Evolutionary conservation across 2,888 invertebrate species (phyloP).

Genomic region (Trimorus sp.): DNA sequence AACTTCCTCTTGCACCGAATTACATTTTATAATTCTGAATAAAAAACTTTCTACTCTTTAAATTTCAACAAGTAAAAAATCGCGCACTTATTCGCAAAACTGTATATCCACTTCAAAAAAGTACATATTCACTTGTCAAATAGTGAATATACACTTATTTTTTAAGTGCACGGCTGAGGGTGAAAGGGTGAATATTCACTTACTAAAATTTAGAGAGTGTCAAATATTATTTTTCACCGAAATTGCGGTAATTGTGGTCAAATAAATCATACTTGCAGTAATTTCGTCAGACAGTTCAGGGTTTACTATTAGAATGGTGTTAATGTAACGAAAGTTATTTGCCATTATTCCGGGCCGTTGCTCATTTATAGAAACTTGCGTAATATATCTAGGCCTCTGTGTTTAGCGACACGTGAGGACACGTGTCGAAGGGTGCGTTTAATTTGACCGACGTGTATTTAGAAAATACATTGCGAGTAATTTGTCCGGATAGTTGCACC

Average conservation of each 20-base stretch:
- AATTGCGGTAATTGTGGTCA: slow-evolving; percentile 27
- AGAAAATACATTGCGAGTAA: slow-evolving; percentile 38
- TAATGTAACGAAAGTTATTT: slow-evolving; percentile 69
- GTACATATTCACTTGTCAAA: too few species aligned
- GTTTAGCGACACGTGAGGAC: slow-evolving; percentile 78
- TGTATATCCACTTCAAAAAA: too few species aligned
- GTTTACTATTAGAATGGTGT: slow-evolving; percentile 51
- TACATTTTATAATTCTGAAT: too few species aligned
- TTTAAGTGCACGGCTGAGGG: too few species aligned
- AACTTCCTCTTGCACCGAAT: too few species aligned
- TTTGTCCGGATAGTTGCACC: slow-evolving; percentile 32
- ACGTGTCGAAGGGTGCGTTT: slow-evolving; percentile 73
- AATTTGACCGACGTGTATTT: slow-evolving; percentile 53
- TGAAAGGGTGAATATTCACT: too few species aligned
- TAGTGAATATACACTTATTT: too few species aligned
- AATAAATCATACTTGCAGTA: slow-evolving; percentile 8
- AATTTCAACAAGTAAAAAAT: too few species aligned
- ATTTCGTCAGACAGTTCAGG: slow-evolving; percentile 31
- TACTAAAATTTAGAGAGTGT: too few species aligned
- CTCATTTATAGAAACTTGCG: slow-evolving; percentile 75
- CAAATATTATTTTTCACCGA: too few species aligned
- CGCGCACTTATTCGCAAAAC: too few species aligned
- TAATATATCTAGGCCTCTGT: slow-evolving; percentile 73
- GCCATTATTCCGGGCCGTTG: slow-evolving; percentile 77
- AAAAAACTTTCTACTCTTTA: too few species aligned